A percentile compares a stretch with the other conserved stretches of the same genome.
Evolutionary conservation across 2,888 invertebrate species (phyloP).

Genomic region (Erebia palarica): DNA sequence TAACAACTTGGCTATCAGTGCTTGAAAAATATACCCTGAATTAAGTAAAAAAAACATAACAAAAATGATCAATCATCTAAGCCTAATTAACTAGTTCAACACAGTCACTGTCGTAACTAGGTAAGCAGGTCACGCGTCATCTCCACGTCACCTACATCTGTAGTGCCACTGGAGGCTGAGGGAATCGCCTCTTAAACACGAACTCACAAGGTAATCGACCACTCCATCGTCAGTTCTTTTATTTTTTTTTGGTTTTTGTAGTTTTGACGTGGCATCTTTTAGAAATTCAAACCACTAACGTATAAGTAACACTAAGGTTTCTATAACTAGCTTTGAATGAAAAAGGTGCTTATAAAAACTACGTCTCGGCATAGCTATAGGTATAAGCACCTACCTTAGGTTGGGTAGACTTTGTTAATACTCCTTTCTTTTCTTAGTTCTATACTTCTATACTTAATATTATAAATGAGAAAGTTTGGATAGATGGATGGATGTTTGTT

Average conservation of each 20-base stretch:
- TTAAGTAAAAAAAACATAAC: too few relatives aligned
- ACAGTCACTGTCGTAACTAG: not conserved
- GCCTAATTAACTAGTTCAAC: not conserved
- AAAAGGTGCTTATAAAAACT: too few relatives aligned
- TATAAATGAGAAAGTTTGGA: too few relatives aligned
- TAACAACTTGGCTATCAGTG: too few relatives aligned
- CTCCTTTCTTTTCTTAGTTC: too few relatives aligned
- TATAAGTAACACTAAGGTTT: not conserved
- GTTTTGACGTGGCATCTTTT: not conserved
- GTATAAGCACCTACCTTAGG: too few relatives aligned
- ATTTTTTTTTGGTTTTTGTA: constrained; percentile 3
- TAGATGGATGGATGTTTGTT: too few relatives aligned
- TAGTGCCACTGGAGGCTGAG: not conserved
- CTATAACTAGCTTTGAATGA: not conserved
- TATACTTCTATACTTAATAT: too few relatives aligned
- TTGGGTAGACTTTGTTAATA: too few relatives aligned
- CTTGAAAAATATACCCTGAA: too few relatives aligned
- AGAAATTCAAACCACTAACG: not conserved
- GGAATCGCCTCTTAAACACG: constrained; percentile 30
- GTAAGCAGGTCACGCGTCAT: constrained; percentile 20
- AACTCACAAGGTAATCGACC: constrained; percentile 28
- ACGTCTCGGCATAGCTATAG: too few relatives aligned
- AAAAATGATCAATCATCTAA: too few relatives aligned
- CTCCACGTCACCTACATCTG: constrained; percentile 22
- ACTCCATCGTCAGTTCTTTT: constrained; percentile 15